Conservation (phyloP, 2,888 invertebrate species). For the Hirtodrosophila histrioides region DNA sequence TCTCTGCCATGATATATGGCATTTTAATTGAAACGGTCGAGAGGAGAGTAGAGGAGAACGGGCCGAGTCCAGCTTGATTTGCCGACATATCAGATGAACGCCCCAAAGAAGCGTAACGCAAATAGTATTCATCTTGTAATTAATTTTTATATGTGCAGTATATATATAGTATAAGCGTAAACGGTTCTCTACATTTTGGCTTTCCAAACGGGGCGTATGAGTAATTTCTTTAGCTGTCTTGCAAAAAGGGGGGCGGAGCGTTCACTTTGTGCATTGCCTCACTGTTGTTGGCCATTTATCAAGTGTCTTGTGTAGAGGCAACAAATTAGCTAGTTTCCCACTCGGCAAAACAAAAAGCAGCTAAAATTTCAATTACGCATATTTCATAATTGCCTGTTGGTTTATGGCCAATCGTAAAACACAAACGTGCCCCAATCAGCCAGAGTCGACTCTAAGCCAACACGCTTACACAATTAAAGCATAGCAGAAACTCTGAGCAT, state of each 20-base stretch:
- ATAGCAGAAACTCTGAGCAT: conserved; percentile 13
- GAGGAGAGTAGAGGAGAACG: background rate
- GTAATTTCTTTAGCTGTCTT: conserved; percentile 44
- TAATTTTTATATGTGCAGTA: conserved; percentile 25
- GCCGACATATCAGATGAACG: conserved; percentile 46
- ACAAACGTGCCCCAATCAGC: conserved; percentile 30
- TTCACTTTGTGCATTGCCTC: conserved; percentile 9
- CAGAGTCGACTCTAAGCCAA: conserved; percentile 10
- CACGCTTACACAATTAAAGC: conserved; percentile 21
- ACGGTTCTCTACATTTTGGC: background rate
- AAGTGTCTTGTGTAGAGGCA: conserved; percentile 22
- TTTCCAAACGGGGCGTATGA: conserved; percentile 41
- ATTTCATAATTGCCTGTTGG: conserved; percentile 20
- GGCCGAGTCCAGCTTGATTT: conserved; percentile 20
- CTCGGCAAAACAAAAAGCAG: no score
- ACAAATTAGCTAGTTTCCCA: no score
- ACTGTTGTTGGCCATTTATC: conserved; percentile 30
- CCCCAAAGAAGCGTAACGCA: conserved; percentile 35
- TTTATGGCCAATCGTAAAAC: conserved; percentile 30
- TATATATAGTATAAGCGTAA: background rate
- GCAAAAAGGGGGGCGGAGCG: conserved; percentile 16
- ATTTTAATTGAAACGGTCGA: conserved; percentile 71
- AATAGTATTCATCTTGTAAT: conserved; percentile 56
- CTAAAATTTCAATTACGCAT: conserved; percentile 35
- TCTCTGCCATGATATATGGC: conserved; percentile 61